A percentile compares a stretch with the other conserved stretches of the same genome.
Conservation (phyloP, 2,797 vertebrate genomes). For the Sciurus vulgaris region DNA sequence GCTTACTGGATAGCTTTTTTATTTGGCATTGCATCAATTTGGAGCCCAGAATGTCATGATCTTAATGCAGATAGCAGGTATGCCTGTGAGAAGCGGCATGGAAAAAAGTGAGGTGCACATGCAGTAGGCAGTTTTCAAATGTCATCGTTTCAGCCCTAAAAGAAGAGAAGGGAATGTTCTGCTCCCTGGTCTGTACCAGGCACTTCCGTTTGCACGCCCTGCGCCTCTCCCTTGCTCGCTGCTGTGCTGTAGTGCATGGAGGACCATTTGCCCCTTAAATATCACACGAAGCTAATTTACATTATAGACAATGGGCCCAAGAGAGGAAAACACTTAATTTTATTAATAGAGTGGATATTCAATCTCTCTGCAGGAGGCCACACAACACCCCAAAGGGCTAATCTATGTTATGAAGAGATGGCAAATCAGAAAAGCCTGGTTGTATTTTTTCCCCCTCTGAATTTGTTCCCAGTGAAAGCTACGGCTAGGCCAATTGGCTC, state of each 20-base stretch:
- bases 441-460: background rate
- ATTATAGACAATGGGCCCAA: conserved; percentile 60
- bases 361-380: conserved; percentile 70
- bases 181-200: background rate
- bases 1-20: conserved; percentile 84
- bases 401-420: conserved; percentile 45
- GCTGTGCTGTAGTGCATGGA: background rate
- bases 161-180: background rate
- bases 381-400: conserved; percentile 62
- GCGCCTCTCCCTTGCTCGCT: background rate
- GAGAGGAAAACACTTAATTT: conserved; percentile 70
- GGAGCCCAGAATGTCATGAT: conserved; percentile 84
- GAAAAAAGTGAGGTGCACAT: conserved; percentile 67
- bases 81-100: conserved; percentile 71
- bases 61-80: conserved; percentile 84
- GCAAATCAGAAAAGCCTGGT: conserved; percentile 52
- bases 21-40: conserved; percentile 87
- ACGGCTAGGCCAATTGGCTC: background rate
- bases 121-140: conserved; percentile 77
- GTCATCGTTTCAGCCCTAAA: conserved; percentile 68
- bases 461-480: background rate
- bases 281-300: conserved; percentile 78
- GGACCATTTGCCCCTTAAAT: conserved; percentile 71
- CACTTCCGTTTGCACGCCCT: accelerated
- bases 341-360: conserved; percentile 76